Base-by-base conservation (phyloP, 2,797 vertebrate species). In the Protosalanx chinensis region DNA sequence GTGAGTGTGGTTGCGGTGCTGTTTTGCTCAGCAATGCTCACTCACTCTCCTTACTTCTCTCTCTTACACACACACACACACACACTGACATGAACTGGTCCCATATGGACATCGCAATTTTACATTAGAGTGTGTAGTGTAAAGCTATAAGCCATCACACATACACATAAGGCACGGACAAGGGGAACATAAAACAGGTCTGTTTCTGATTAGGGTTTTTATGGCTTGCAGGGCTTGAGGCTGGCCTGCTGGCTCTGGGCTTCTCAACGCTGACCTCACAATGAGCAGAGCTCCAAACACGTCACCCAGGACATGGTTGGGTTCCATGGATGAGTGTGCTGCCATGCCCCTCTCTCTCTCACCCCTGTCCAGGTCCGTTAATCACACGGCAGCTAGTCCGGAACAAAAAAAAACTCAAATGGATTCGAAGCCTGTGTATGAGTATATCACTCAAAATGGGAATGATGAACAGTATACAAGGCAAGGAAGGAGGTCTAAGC, bases 241-340 rank as follows among this genome's bases (percentile, higher is more conserved):
- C 76, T 67, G 67, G 72, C 82, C 72, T 79, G 72, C 81, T 79
- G 75, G 75, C 75, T 69, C 64, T 60, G 70, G 76, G 82, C 68
- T 70, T 81, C 71, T 74, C 35, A 68, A 77, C 74, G 57, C 85
- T 80, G 81, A 88, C 88, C 86, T 88, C 87, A 89, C 84, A 88
- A 79, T 81, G 83, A 72, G 77, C 60, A 72, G 56, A 63, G 60
- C 78, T 86, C 88, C 85, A 90, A 89, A 64, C 32, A 64, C 18
- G 33, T 30, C 51, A 83, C 71, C 75, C 82, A 75, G 7, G 8
- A 78, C 75, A 80, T 74, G 73, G 69, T 76, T 72, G 69, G 60
- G 76, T 76, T 72, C 78, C 32, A 1, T 79, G 83, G 73, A 86
- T 80, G 73, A 70, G 63, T 61, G 33, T 6, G 10, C 74, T 77